phyloP scores from a whole-genome alignment of 2,797 vertebrate genomes.

The Eupleurogrammus muticus region DNA sequence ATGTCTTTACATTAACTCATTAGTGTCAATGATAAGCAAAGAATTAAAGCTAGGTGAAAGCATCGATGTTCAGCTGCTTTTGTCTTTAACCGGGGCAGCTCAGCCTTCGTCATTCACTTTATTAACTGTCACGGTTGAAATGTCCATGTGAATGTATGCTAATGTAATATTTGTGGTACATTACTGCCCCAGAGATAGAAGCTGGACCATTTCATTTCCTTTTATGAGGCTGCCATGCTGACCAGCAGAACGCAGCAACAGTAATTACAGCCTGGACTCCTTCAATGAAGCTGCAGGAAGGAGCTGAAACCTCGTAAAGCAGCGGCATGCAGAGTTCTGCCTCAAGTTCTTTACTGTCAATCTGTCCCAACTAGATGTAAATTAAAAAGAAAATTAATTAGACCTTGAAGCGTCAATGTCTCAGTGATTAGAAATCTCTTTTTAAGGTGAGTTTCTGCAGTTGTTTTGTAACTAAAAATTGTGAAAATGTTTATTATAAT shows the following conservation, averaged over 20 bases:
- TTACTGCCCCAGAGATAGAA: conserved; percentile 64
- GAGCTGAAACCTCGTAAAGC: conserved; percentile 61
- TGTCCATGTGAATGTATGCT: conserved; percentile 66
- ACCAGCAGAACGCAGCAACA: conserved; percentile 72
- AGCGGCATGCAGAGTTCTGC: conserved; percentile 20
- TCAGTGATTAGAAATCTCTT: conserved; percentile 12
- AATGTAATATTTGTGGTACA: conserved; percentile 68
- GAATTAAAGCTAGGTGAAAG: neutral
- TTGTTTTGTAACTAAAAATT: conserved; percentile 12
- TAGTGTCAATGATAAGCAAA: too few species aligned
- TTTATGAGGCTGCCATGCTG: conserved; percentile 74
- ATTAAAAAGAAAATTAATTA: conserved; percentile 55
- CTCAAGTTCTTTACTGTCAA: conserved; percentile 33
- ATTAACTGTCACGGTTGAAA: conserved; percentile 68
- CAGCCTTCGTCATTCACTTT: conserved; percentile 20
- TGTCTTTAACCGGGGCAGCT: too few species aligned
- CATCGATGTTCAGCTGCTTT: neutral
- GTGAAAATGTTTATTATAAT: too few species aligned
- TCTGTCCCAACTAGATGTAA: conserved; percentile 45
- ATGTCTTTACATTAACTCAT: neutral
- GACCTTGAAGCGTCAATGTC: conserved; percentile 22
- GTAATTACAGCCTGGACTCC: conserved; percentile 63
- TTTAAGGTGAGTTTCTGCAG: neutral
- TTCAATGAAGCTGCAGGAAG: conserved; percentile 36
- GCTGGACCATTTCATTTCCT: conserved; percentile 71